Percentiles rank a stretch among this genome's conserved stretches.
These are phyloP conservation scores for Elymnias hypermnestra DNA, from an alignment of 1,140 invertebrate species.

Conservation along the genomic window DNA sequence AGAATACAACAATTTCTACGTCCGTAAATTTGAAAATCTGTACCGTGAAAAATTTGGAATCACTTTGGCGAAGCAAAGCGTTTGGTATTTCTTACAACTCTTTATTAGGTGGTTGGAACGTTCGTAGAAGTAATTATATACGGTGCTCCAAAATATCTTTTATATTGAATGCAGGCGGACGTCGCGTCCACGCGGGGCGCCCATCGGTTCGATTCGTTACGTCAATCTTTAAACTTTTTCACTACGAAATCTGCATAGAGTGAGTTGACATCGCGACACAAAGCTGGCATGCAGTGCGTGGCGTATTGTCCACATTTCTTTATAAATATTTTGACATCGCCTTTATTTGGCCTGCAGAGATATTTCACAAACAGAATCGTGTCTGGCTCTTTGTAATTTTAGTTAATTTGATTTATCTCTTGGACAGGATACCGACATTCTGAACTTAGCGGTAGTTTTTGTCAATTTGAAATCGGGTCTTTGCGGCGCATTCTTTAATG, in stretches of 20 bases:
- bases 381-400: constrained; percentile 60
- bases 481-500: constrained; percentile 15
- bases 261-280: constrained; percentile 63
- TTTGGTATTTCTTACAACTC: constrained; percentile 52
- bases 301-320: constrained; percentile 62
- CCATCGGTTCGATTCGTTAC: constrained; percentile 65
- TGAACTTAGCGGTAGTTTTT: constrained; percentile 49
- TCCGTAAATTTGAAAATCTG: constrained; percentile 13
- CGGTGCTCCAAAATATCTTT: constrained; percentile 59
- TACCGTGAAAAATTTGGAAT: constrained; percentile 30
- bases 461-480: constrained; percentile 65
- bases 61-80: constrained; percentile 28
- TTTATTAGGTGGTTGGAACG: constrained; percentile 55
- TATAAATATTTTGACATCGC: constrained; percentile 75
- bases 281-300: constrained; percentile 54
- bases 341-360: constrained; percentile 57
- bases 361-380: constrained; percentile 65
- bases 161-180: constrained; percentile 42
- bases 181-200: constrained; percentile 49
- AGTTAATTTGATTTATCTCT: constrained; percentile 73
- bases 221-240: constrained; percentile 68
- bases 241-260: constrained; percentile 67
- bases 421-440: constrained; percentile 53
- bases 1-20: constrained; percentile 6
- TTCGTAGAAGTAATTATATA: constrained; percentile 70